Evolutionary conservation across 1,140 invertebrate species (phyloP), one percentile per base, ranked within the genome.

Genomic region (Diorhabda sublineata): DNA sequence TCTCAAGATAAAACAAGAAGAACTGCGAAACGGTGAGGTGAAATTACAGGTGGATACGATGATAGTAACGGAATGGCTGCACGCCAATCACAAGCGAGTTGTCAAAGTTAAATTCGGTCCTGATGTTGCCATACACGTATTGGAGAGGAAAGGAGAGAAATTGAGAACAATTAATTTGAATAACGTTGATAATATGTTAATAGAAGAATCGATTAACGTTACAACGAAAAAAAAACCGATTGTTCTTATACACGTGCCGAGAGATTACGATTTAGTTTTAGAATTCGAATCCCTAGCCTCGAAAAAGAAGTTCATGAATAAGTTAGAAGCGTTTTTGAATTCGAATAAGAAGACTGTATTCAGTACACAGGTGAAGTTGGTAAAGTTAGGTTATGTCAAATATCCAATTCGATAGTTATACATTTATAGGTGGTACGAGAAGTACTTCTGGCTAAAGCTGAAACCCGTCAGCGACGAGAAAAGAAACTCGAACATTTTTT

Each of bases 401-500:
- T 52, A 8, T 26, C 26, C 26, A 26, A 26, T 26, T 26, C 11
- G 9, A 52, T 52, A 52, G 47, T 52, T 52, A 8, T 52, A 52
- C 7, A 60, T 67, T 43, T 78, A 56, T 78, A 85, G 77, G 84
- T 85, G 0, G 85, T 86, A 72, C 86, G 94, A 62, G 96, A 98
- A 73, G 87, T 95, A 59, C 94, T 99, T 85, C 81, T 98, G 61
- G 89, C 92, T 26, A 92, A 95, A 76, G 97, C 97, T 6, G 96
- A 98, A 83, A 99, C 97, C 0, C 93, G 96, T 77, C 95, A 98
- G 78, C 87, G 98, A 60, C 83, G 98, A 43, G 96, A 99, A 76
- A 91, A 93, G 73, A 90, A 96, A 74, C 81, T 99, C 43, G 97
- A 99, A 78, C 95, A 98, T 82, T 99, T 99, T 85, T 99, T 99